Evolutionary conservation across 2,797 vertebrate species (phyloP).

Genomic region (Anas georgica): DNA sequence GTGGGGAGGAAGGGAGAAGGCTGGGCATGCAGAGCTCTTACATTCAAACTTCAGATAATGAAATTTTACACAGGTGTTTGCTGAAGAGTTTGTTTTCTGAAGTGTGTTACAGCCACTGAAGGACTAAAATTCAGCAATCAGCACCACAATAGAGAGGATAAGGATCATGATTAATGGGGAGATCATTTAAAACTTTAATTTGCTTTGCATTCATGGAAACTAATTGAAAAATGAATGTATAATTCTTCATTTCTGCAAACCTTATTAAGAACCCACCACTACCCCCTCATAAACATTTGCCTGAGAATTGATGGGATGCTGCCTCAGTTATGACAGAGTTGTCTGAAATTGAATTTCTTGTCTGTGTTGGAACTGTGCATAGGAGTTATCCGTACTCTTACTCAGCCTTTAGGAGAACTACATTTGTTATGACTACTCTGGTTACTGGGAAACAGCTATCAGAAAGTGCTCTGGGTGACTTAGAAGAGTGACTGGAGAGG

Average conservation of each 20-base stretch:
- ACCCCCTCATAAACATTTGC: neutral
- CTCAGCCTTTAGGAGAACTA: neutral
- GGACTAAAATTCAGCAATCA: neutral
- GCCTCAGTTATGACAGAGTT: neutral
- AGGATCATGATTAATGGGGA: neutral
- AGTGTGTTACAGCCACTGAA: neutral
- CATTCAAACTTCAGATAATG: neutral
- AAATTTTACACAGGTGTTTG: neutral
- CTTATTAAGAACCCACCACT: neutral
- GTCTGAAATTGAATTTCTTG: neutral
- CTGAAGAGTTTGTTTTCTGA: constrained; percentile 31
- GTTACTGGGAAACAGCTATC: neutral
- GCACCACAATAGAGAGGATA: neutral
- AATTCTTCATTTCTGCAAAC: neutral
- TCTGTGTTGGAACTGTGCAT: neutral
- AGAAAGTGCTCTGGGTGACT: neutral
- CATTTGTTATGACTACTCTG: neutral
- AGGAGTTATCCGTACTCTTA: neutral
- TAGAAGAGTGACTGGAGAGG: neutral
- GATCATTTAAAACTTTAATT: neutral
- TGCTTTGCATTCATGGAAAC: neutral
- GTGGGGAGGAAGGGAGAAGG: neutral
- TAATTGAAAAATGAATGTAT: neutral
- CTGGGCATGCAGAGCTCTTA: neutral
- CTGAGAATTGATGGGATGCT: neutral